A percentile compares a stretch with the other conserved stretches of the same genome.
Conservation (phyloP, 1,140 invertebrate species). For the Rhopalosiphum maidis region DNA sequence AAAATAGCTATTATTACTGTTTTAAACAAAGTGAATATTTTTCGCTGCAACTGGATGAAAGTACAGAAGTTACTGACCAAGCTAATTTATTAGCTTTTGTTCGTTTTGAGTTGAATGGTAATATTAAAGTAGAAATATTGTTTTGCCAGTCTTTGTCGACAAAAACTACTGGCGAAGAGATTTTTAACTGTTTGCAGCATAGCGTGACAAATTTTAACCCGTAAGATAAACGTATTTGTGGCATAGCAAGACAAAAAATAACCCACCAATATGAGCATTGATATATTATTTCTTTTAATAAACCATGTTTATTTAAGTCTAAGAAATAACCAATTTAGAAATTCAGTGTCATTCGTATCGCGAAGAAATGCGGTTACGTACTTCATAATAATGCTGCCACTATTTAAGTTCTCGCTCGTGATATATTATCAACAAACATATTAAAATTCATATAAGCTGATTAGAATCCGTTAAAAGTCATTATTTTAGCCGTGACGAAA, state of each 20-base stretch:
- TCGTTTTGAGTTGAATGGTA: slow-evolving; percentile 40
- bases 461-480: too few relatives aligned
- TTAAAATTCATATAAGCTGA: too few relatives aligned
- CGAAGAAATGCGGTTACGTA: neutral
- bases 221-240: too few relatives aligned
- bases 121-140: slow-evolving; percentile 46
- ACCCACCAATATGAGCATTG: too few relatives aligned
- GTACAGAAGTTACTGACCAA: slow-evolving; percentile 54
- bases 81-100: slow-evolving; percentile 57
- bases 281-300: too few relatives aligned
- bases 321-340: neutral
- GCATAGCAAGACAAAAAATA: too few relatives aligned
- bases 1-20: slow-evolving; percentile 15
- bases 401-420: too few relatives aligned
- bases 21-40: slow-evolving; percentile 48
- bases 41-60: slow-evolving; percentile 59
- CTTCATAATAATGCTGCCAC: neutral
- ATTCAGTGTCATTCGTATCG: neutral
- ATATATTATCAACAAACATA: too few relatives aligned
- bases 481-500: too few relatives aligned
- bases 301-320: too few relatives aligned
- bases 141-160: slow-evolving; percentile 16
- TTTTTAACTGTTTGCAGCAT: neutral
- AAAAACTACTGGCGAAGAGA: slow-evolving; percentile 45
- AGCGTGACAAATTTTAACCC: too few relatives aligned